These are phyloP conservation scores for Helicoverpa armigera DNA, from an alignment of 1,140 invertebrate genomes.

Conservation along the genomic window DNA sequence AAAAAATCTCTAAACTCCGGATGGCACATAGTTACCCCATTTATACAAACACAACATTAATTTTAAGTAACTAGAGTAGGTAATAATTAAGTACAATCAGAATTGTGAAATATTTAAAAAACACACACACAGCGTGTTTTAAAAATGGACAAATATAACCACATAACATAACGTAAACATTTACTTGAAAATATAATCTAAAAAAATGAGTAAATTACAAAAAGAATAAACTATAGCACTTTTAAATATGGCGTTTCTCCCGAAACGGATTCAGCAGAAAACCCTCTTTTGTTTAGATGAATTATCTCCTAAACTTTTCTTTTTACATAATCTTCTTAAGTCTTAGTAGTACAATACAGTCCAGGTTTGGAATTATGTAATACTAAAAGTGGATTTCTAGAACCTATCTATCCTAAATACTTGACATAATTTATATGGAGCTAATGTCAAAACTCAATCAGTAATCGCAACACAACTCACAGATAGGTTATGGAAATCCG, in stretches of 20 bases:
- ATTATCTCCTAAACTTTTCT: too few relatives aligned
- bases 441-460: too few relatives aligned
- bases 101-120: neutral
- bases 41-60: neutral
- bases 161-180: neutral
- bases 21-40: slow-evolving; percentile 37
- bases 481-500: too few relatives aligned
- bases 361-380: too few relatives aligned
- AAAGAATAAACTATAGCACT: neutral
- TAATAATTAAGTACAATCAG: slow-evolving; percentile 28
- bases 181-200: neutral
- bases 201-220: neutral
- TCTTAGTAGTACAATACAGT: too few relatives aligned
- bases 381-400: too few relatives aligned
- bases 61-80: slow-evolving; percentile 1
- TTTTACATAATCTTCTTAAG: too few relatives aligned
- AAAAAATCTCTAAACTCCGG: slow-evolving; percentile 9
- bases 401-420: too few relatives aligned
- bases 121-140: too few relatives aligned
- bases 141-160: neutral
- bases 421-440: too few relatives aligned
- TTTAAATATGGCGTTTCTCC: slow-evolving; percentile 8
- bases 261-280: neutral
- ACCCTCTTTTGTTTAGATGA: neutral
- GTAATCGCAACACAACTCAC: too few relatives aligned